Conservation (phyloP, 1,140 invertebrate species). For the Pseudomyrmex cubaensis region DNA sequence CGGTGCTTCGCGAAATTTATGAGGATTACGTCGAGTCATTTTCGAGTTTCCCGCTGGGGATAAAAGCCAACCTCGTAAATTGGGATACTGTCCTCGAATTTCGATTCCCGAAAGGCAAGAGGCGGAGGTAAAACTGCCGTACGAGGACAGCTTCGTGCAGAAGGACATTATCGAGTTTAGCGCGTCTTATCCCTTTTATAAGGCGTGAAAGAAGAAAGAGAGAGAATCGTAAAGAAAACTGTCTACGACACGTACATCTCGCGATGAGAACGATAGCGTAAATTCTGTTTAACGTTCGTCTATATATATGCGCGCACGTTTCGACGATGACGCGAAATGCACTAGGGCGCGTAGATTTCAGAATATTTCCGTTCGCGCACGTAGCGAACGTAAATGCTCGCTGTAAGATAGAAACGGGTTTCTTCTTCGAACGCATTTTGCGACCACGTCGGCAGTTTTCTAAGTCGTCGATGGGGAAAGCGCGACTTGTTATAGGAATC, state of each 20-base stretch:
- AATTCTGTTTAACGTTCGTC: slow-evolving; percentile 9
- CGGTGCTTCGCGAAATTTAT: slow-evolving; percentile 62
- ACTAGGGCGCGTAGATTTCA: background rate
- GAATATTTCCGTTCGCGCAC: background rate
- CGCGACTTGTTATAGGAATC: slow-evolving; percentile 20
- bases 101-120: slow-evolving; percentile 2
- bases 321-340: background rate
- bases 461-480: background rate
- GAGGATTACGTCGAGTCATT: slow-evolving; percentile 67
- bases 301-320: background rate
- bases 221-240: background rate
- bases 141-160: background rate
- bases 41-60: slow-evolving; percentile 61
- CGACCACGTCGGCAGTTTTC: slow-evolving; percentile 28
- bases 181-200: background rate
- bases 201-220: background rate
- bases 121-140: slow-evolving; percentile 18
- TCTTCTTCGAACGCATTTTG: background rate
- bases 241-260: background rate
- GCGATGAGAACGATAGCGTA: background rate
- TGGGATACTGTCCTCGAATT: slow-evolving; percentile 49
- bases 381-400: too few relatives aligned
- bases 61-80: slow-evolving; percentile 69
- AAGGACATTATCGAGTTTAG: slow-evolving; percentile 34
- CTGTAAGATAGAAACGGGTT: slow-evolving; percentile 20